Base-by-base conservation (phyloP, 2,888 invertebrate genomes). In the Micoletzkya japonica region DNA sequence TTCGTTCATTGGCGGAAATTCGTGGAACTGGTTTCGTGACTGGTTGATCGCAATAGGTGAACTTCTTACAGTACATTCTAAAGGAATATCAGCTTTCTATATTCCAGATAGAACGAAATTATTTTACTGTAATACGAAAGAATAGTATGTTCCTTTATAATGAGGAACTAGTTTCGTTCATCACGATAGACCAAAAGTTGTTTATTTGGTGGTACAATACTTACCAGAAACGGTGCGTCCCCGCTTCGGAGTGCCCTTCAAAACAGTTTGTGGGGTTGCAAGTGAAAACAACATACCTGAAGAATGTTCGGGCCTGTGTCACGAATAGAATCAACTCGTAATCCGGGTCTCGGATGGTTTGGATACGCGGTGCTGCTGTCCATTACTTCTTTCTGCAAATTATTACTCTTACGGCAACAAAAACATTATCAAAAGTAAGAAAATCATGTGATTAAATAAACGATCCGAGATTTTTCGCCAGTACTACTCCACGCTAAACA, bases 391-490 rank as follows among this genome's bases (percentile, higher is more conserved):
- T n/a, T n/a, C n/a, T n/a, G n/a, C n/a, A n/a, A n/a, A n/a, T n/a
- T n/a, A n/a, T n/a, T n/a, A n/a, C n/a, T n/a, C n/a, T n/a, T n/a
- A n/a, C n/a, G n/a, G n/a, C n/a, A n/a, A n/a, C n/a, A n/a, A n/a
- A n/a, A n/a, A n/a, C n/a, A n/a, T n/a, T n/a, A n/a, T n/a, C n/a
- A n/a, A n/a, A n/a, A n/a, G n/a, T n/a, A 61, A 61, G 24, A 61
- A 61, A 49, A 61, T 61, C 61, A 61, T 61, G 61, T 61, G 61
- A 61, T 49, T 44, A 61, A 34, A 34, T 61, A 2, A n/a, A 24
- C 44, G n/a, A n/a, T n/a, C n/a, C n/a, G n/a, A n/a, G n/a, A n/a
- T n/a, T n/a, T n/a, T n/a, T n/a, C n/a, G n/a, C n/a, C n/a, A n/a
- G n/a, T n/a, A n/a, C n/a, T n/a, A n/a, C n/a, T n/a, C n/a, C n/a